Percentiles rank a stretch among this genome's conserved stretches.
phyloP scores from a whole-genome alignment of 2,113 vertebrate genomes.

The Ascaphus truei region DNA sequence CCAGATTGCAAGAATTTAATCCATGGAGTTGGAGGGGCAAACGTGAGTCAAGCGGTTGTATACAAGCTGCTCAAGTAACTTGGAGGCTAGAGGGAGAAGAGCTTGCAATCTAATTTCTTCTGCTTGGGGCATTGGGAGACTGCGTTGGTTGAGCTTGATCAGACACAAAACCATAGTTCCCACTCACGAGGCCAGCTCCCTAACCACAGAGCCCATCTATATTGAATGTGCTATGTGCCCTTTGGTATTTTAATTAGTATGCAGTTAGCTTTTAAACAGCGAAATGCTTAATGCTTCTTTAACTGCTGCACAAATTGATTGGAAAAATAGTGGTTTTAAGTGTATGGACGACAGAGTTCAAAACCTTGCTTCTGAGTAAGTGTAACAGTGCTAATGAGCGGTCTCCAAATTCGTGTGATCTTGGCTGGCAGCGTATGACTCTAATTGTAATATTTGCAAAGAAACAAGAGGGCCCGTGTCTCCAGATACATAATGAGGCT shows the following conservation, averaged over 20 bases:
- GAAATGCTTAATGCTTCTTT: conserved; percentile 34
- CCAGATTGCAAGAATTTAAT: too few relatives aligned
- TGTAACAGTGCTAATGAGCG: conserved; percentile 51
- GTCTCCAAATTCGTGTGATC: conserved; percentile 41
- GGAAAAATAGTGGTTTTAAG: neutral
- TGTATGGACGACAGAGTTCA: conserved; percentile 30
- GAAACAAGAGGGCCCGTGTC: conserved; percentile 50
- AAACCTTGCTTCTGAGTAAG: conserved; percentile 29
- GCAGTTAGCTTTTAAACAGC: conserved; percentile 26
- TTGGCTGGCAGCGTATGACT: neutral
- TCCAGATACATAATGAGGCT: conserved; percentile 60
- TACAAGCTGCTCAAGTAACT: too few relatives aligned
- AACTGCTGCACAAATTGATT: conserved; percentile 39
- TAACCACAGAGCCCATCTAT: too few relatives aligned
- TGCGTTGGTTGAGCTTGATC: too few relatives aligned
- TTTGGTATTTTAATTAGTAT: conserved; percentile 37
- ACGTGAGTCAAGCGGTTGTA: too few relatives aligned
- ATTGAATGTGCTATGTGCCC: too few relatives aligned
- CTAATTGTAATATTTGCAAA: conserved; percentile 56
- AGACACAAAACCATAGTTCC: too few relatives aligned
- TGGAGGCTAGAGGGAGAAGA: too few relatives aligned
- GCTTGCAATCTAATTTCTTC: too few relatives aligned
- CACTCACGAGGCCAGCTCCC: too few relatives aligned
- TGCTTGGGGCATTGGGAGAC: too few relatives aligned
- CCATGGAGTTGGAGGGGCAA: too few relatives aligned